Evolutionary conservation across 2,797 vertebrate species (phyloP), one percentile per base, ranked within the genome.

Genomic region (Chromis chromis): DNA sequence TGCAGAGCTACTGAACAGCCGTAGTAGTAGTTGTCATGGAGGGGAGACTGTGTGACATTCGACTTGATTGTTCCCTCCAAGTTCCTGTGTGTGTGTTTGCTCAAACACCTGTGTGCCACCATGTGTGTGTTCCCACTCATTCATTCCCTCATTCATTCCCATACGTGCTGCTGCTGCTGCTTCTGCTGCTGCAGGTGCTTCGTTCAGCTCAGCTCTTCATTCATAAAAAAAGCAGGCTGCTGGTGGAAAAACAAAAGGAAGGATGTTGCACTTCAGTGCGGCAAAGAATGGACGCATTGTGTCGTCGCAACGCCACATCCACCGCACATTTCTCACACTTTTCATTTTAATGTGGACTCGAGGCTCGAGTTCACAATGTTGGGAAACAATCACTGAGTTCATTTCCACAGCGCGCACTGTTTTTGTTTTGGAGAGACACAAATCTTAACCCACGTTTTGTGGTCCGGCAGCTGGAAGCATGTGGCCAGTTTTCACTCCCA

Each of bases 251-350:
- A 88, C 87, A 85, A 82, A 59, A 89, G 90, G 90, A 92, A 93
- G 92, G 91, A 93, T 92, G 89, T 93, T n/a, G 85, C 88, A 85
- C 86, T 90, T 88, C 50, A 77, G 55, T 73, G 9, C 49, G 54
- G 63, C 59, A 50, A 84, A 89, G 90, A 93, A 90, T 89, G 86
- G 90, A 65, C 0, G 74, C 79, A 93, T 93, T 93, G 91, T 93
- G 82, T 81, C 40, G 67, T 69, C 67, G 28, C 72, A 1, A 42
- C 40, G 42, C 40, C 79, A 78, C 81, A 79, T 87, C 83, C 89
- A 89, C 83, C 31, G 9, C 74, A 67, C 74, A 24, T 74, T 91
- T 91, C 88, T 89, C 91, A 93, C 92, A 92, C 90, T 91, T 90
- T 91, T 91, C 81, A 86, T 92, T 90, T 91, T 56, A 81, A 78